Percentiles rank a stretch among this genome's conserved stretches.
Conservation (phyloP, 2,797 vertebrate species). For the Apogon talboti region DNA sequence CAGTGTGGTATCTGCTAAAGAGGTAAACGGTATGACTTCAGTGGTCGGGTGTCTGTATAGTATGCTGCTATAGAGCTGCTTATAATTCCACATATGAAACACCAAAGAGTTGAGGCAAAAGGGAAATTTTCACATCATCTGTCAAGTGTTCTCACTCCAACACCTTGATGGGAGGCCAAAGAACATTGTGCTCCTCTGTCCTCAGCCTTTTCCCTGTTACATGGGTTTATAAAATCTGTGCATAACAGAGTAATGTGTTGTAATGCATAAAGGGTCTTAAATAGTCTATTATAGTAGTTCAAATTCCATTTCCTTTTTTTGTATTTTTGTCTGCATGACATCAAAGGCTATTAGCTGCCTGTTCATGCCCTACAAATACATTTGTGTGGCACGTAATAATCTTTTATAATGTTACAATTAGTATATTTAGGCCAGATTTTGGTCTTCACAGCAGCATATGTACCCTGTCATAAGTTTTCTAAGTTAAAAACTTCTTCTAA, state of each 20-base stretch:
- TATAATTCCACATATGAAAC: not conserved
- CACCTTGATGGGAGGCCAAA: constrained; percentile 47
- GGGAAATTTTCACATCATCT: constrained; percentile 51
- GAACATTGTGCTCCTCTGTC: constrained; percentile 35
- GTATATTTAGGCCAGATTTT: constrained; percentile 6
- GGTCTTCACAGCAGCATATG: not conserved
- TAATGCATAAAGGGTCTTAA: constrained; percentile 36
- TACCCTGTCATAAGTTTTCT: constrained; percentile 16
- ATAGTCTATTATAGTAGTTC: constrained; percentile 44
- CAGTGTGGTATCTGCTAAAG: constrained; percentile 35
- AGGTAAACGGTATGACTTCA: constrained; percentile 46
- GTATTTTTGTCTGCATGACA: constrained; percentile 26
- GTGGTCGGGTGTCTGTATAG: constrained; percentile 29
- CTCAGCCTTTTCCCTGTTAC: constrained; percentile 43
- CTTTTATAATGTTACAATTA: constrained; percentile 16
- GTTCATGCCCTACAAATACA: constrained; percentile 21
- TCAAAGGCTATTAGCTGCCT: not conserved
- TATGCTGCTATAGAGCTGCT: constrained; percentile 39
- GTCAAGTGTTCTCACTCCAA: constrained; percentile 53
- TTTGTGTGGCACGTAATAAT: constrained; percentile 12
- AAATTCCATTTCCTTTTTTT: constrained; percentile 26
- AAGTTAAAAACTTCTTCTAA: constrained; percentile 34
- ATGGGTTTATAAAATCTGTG: constrained; percentile 56
- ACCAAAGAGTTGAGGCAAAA: constrained; percentile 28
- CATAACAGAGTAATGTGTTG: constrained; percentile 37